Base-by-base conservation (phyloP, 2,797 vertebrate species). In the Spinus olivaceus region DNA sequence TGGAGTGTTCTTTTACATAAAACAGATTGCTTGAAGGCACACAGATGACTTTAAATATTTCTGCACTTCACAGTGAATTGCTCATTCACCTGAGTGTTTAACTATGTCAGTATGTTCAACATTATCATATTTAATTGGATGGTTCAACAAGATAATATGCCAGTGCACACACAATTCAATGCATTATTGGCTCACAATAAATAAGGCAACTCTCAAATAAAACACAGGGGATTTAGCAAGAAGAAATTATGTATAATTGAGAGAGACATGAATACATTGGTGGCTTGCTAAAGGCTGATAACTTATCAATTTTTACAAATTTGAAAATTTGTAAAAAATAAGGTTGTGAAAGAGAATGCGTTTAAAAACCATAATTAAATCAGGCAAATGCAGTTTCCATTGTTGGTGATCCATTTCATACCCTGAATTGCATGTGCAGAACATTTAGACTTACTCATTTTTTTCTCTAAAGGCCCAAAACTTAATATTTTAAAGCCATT, bases 41-140 rank as follows among this genome's bases (percentile, higher is more conserved):
- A 91, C 87, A 97, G 96, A 98, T 95, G 93, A 97, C 71, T 97
- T 97, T 94, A 97, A 97, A 97, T 97, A 97, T 97, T 98, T 97
- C 94, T 97, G 93, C 91, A 98, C 98, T 98, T 98, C 96, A 98
- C 91, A 71, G 97, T 97, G 97, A 98, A 98, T 97, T 98, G 97
- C 98, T 98, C 97, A 95, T 98, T 98, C 97, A 98, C 97, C 98
- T 98, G 97, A 98, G 97, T 98, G 96, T 98, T 98, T 98, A 98
- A 97, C 97, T 96, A 89, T 98, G 96, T 97, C 97, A 97, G 33
- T 97, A 89, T 95, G 96, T 95, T 97, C 95, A 97, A 96, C 95
- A 98, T 98, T 98, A 98, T 97, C 97, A 98, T 98, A 97, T 98
- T 98, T 98, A 98, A 98, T 98, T 98, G 97, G 97, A 98, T 97